phyloP scores from a whole-genome alignment of 2,113 vertebrate genomes.

The Sterrhoptilus dennistouni region DNA sequence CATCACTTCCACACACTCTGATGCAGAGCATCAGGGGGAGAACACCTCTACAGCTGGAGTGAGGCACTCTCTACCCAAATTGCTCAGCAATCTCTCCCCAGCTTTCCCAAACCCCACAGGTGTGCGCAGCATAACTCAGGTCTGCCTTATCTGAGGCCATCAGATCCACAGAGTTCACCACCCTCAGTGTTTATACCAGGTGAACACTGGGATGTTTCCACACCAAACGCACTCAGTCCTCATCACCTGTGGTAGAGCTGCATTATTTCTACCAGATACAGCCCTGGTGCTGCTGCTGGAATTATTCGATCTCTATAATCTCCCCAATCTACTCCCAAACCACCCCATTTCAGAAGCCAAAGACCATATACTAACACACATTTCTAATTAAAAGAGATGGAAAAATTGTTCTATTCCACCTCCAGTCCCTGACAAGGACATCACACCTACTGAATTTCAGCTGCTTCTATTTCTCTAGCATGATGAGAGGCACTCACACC shows the following conservation, averaged over 20 bases:
- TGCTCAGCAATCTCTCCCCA: not conserved
- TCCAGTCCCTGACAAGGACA: not conserved
- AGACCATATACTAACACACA: not conserved
- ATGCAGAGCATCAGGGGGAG: not conserved
- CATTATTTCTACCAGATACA: not conserved
- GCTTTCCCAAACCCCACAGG: fast-evolving
- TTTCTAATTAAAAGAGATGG: not conserved
- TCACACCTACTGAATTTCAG: conserved; percentile 12
- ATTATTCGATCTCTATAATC: not conserved
- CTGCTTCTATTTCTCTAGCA: not conserved
- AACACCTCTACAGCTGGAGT: not conserved
- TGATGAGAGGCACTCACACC: not conserved
- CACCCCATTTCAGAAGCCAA: not conserved
- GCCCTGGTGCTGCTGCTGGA: not conserved
- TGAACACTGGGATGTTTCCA: not conserved
- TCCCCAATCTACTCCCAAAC: not conserved
- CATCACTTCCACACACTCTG: fast-evolving
- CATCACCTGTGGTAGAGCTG: not conserved
- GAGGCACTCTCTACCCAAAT: not conserved
- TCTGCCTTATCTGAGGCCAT: not conserved
- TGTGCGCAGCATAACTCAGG: not conserved
- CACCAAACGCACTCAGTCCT: not conserved
- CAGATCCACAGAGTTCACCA: not conserved
- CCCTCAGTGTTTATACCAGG: not conserved
- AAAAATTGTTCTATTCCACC: not conserved